Evolutionary conservation across 2,797 vertebrate species (phyloP), one percentile per base, ranked within the genome.

Genomic region (Novumbra hubbsi): DNA sequence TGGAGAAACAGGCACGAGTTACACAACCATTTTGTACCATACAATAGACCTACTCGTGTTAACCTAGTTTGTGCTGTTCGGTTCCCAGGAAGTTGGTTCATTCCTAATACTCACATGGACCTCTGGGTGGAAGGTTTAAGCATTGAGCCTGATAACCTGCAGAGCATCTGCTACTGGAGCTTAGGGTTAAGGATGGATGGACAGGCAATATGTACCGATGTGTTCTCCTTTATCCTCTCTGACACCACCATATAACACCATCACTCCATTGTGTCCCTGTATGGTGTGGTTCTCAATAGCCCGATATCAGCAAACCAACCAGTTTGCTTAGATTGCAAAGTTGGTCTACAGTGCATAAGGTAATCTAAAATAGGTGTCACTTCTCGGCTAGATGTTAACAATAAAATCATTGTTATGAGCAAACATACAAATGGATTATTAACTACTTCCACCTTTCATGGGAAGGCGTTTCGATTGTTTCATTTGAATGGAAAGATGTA

Each of bases 91-190:
- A 16, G 27, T 63, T 63, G 24, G 5, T 14, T 27, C 5, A 14
- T 63, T 11, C 27, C 24, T 64, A 34, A 64, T 64, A 28, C 63
- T 64, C 63, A 64, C 63, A 64, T 32, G 63, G 15, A 28, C 63
- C 63, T 32, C 14, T 5, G 7, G 28, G 14, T 32, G 6, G 11
- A 12, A 28, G 60, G 60, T 28, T 63, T 52, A 24, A 24, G 52
- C 52, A 62, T 62, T 62, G 57, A 63, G 63, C 28, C 63, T 32
- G 19, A 34, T 34, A 64, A 64, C 63, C 63, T 34, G 28, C 28
- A 17, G 55, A 60, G 63, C 63, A 64, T 32, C 30, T 64, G 63
- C 63, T 30, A 5, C 55, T 2, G 21, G 63, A 19, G 63, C 28
- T 64, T 64, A 64, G 9, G 63, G 63, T 32, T 30, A 34, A 28